Evolutionary conservation across 2,113 vertebrate genomes (phyloP).

Genomic region (Chamaetylas fuelleborni): DNA sequence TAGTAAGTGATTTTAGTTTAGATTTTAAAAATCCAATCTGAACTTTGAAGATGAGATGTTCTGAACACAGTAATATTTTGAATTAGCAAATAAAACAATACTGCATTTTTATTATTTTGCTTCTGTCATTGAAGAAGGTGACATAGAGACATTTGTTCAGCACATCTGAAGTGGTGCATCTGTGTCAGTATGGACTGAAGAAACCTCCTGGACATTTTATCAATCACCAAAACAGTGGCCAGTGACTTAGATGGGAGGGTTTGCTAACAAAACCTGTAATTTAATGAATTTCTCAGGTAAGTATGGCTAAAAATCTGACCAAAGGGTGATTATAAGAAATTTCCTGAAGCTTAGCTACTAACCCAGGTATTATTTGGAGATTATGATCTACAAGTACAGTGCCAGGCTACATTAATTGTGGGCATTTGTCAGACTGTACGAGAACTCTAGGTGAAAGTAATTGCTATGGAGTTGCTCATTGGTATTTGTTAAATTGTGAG

Average conservation of each 20-base stretch:
- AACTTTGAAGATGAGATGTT: background rate
- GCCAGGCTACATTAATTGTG: background rate
- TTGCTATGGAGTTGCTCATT: background rate
- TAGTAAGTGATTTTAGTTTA: background rate
- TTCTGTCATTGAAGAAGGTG: background rate
- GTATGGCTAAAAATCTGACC: background rate
- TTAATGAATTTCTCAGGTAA: background rate
- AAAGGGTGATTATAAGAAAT: background rate
- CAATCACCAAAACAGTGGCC: background rate
- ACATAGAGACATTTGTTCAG: background rate
- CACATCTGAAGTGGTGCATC: background rate
- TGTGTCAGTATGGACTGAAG: background rate
- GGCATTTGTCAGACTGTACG: background rate
- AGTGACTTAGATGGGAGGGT: background rate
- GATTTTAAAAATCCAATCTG: background rate
- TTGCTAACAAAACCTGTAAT: background rate
- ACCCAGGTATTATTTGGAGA: background rate
- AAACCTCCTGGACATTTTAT: background rate
- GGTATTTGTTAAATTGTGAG: background rate
- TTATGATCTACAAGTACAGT: background rate
- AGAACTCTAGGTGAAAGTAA: background rate
- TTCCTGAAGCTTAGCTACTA: background rate
- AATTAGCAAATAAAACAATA: background rate
- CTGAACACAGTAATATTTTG: background rate
- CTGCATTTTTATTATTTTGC: background rate